Conservation (phyloP, 2,888 invertebrate genomes). For the Leucophenga maculata region DNA sequence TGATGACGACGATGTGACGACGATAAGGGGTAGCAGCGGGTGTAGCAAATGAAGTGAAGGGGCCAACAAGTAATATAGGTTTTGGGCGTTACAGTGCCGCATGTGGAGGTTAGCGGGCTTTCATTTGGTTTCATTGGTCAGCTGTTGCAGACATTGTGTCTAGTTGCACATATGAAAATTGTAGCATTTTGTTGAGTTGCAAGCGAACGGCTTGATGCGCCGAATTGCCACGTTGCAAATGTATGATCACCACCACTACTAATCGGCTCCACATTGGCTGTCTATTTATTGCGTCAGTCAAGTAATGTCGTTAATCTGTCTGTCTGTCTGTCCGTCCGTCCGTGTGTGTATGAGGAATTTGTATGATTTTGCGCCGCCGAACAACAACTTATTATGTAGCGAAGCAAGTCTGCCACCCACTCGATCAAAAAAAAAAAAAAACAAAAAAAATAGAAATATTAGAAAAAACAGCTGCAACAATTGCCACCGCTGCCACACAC, state of each 20-base stretch:
- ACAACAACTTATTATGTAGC: slow-evolving; percentile 53
- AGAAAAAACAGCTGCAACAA: slow-evolving; percentile 11
- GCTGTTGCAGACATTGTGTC: no score
- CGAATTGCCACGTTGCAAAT: no score
- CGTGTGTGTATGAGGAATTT: neutral
- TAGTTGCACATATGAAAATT: no score
- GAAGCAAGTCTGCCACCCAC: slow-evolving; percentile 64
- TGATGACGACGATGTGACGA: slow-evolving; percentile 22
- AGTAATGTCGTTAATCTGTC: neutral
- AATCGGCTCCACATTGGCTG: neutral
- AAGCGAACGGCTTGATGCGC: no score
- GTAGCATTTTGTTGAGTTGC: no score
- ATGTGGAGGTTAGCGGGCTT: no score
- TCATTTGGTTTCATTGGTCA: no score
- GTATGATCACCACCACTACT: no score
- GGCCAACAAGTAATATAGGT: no score
- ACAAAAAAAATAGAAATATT: no score
- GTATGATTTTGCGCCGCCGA: slow-evolving; percentile 18
- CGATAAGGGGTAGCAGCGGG: neutral
- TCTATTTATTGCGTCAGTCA: slow-evolving; percentile 37
- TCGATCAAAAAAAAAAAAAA: slow-evolving; percentile 36
- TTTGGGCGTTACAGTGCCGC: no score
- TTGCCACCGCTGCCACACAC: slow-evolving; percentile 2
- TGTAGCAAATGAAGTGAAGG: no score
- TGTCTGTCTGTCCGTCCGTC: neutral